Evolutionary conservation across 2,797 vertebrate species (phyloP).

Genomic region (Lagorchestes hirsutus): DNA sequence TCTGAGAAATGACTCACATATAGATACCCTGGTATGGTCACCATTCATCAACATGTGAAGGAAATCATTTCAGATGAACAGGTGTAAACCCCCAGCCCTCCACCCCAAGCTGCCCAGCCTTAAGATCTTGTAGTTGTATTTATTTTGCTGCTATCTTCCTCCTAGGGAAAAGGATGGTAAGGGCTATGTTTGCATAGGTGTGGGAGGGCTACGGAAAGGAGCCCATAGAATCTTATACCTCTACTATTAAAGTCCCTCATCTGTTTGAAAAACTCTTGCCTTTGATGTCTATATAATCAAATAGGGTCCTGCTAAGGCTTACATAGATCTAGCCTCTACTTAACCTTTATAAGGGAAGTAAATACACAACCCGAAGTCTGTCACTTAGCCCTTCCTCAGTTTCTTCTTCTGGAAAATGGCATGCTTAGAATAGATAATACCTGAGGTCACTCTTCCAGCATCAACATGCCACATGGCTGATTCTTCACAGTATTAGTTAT

Average conservation of each 20-base stretch:
- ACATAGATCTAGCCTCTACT: constrained; percentile 5
- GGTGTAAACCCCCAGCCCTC: neutral
- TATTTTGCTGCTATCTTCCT: neutral
- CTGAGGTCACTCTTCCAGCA: neutral
- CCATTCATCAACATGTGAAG: neutral
- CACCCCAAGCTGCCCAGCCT: neutral
- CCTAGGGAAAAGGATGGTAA: neutral
- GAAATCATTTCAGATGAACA: neutral
- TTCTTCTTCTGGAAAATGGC: neutral
- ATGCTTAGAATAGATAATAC: neutral
- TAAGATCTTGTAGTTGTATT: neutral
- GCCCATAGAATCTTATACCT: neutral
- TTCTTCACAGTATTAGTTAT: neutral
- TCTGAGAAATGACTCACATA: neutral
- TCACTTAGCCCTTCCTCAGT: neutral
- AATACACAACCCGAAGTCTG: neutral
- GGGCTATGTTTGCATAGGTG: neutral
- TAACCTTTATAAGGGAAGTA: neutral
- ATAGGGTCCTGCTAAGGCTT: constrained; percentile 11
- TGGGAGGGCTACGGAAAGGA: neutral
- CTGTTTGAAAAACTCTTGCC: neutral
- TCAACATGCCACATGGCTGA: neutral
- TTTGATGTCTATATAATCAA: neutral
- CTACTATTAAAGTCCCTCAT: neutral
- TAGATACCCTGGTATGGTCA: neutral